Evolutionary conservation across 2,797 vertebrate species (phyloP).

Genomic region (Sebastes glaucus): DNA sequence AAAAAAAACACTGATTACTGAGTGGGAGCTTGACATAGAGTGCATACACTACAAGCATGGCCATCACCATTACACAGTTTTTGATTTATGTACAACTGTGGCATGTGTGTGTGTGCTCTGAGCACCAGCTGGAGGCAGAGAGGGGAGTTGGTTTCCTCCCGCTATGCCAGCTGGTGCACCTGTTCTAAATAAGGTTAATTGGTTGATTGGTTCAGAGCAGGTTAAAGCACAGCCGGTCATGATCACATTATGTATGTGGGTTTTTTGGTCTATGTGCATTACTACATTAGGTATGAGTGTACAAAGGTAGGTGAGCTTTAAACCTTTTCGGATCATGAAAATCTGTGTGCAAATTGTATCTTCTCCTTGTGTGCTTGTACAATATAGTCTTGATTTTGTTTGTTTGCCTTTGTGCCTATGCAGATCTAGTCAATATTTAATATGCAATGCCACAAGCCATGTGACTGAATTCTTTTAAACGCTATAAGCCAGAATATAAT

Average conservation of each 20-base stretch:
- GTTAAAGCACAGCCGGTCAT: constrained; percentile 49
- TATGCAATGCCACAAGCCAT: neutral
- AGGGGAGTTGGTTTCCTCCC: constrained; percentile 19
- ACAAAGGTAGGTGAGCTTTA: neutral
- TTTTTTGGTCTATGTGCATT: neutral
- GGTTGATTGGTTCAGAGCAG: constrained; percentile 61
- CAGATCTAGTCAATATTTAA: neutral
- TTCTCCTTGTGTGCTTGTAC: neutral
- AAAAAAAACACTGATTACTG: constrained; percentile 23
- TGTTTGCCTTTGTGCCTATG: neutral
- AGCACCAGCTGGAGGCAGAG: constrained; percentile 61
- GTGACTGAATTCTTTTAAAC: neutral
- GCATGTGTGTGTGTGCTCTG: constrained; percentile 3
- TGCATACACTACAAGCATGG: neutral
- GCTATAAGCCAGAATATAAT: neutral
- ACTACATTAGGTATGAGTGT: neutral
- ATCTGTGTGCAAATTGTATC: neutral
- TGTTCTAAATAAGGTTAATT: constrained; percentile 63
- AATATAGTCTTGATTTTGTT: neutral
- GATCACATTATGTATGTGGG: constrained; percentile 11
- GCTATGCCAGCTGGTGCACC: constrained; percentile 62
- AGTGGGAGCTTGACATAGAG: constrained; percentile 18
- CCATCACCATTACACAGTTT: constrained; percentile 5
- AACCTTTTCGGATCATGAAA: neutral
- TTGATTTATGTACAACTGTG: constrained; percentile 26